Evolutionary conservation across 2,888 invertebrate genomes (phyloP), one percentile per base, ranked within the genome.

Genomic region (Acanthosepion lycidas): DNA sequence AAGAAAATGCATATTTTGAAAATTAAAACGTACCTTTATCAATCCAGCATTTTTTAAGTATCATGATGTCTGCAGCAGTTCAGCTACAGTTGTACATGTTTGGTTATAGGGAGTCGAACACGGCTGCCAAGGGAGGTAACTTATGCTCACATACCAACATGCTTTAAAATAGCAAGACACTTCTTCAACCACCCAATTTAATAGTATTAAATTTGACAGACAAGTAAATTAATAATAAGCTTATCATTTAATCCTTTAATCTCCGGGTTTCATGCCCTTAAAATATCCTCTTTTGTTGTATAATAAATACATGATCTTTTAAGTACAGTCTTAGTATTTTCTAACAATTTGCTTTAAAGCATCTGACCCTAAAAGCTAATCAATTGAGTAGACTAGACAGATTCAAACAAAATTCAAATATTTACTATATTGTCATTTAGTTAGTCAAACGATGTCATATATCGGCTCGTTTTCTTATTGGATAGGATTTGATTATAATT

Each of bases 31-130:
- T 78, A 78, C 78, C 78, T 78, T 78, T 33, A 78, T 78, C n/a
- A n/a, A 78, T n/a, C 15, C 78, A 78, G 78, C n/a, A 4, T n/a
- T 33, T 78, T 78, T 78, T 33, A n/a, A 15, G n/a, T 12, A 78
- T n/a, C 78, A 78, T 78, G 78, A 78, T 78, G 78, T 15, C 78
- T 78, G n/a, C 78, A n/a, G 78, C 78, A n/a, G 18, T 78, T 78
- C 78, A n/a, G 78, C 78, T 78, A 33, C 78, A 78, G 78, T 78
- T 78, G 78, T 78, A 78, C 78, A 78, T n/a, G 78, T 78, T 78
- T 78, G 15, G n/a, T n/a, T 78, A 15, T 78, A 59, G 59, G 59
- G 23, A 23, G 59, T 20, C 20, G 59, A 59, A 59, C 59, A 59
- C 59, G 6, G 20, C 20, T 20, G 59, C 20, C 59, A 59, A 59